Percentiles rank a stretch among this genome's conserved stretches.
These are phyloP conservation scores for Helarctos malayanus DNA, from an alignment of 2,797 vertebrate genomes.

Conservation along the genomic window DNA sequence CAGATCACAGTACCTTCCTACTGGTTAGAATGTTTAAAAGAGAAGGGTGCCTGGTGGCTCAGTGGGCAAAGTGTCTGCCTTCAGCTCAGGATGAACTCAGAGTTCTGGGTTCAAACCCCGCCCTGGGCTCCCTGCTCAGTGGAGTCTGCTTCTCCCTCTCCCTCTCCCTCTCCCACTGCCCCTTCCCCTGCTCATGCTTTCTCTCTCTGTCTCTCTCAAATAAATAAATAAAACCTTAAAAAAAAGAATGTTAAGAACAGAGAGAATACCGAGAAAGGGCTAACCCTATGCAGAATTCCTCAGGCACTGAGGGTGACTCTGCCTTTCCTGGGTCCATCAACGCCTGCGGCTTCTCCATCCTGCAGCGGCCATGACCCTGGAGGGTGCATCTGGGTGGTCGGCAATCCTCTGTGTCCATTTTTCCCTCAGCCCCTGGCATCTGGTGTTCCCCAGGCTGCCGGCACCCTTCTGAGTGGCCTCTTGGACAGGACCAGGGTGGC, in stretches of 20 bases:
- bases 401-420: not conserved
- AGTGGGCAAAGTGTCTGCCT: not conserved
- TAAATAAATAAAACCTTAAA: too few relatives aligned
- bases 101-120: not conserved
- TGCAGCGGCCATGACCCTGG: fast-evolving
- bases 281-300: not conserved
- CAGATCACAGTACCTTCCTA: too few relatives aligned
- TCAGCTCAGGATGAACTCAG: not conserved
- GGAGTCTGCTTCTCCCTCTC: not conserved
- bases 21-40: not conserved
- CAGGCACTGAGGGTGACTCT: not conserved
- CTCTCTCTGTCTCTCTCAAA: not conserved
- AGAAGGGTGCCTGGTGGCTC: not conserved
- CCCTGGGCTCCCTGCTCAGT: not conserved
- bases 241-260: not conserved
- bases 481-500: not conserved
- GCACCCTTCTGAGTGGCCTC: not conserved
- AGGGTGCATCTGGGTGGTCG: fast-evolving
- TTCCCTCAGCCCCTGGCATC: not conserved
- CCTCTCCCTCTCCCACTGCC: too few relatives aligned
- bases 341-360: not conserved
- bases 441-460: not conserved
- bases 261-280: not conserved
- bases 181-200: not conserved
- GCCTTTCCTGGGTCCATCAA: not conserved